Base-by-base conservation (phyloP, 2,113 vertebrate species). In the Boleophthalmus pectinirostris region DNA sequence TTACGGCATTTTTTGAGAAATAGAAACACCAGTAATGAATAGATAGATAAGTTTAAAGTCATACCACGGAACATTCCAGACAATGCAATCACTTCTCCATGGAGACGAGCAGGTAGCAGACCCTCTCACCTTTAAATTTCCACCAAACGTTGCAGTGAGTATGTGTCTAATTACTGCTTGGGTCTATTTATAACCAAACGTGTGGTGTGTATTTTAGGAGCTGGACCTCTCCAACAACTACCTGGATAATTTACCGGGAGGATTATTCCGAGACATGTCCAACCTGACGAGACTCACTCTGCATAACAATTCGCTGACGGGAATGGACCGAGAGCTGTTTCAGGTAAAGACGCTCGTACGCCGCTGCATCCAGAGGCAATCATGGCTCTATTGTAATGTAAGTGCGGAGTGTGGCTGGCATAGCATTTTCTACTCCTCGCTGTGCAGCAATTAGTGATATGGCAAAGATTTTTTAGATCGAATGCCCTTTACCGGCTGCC, bases 211-310 rank as follows among this genome's bases (percentile, higher is more conserved):
- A 14, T 82, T 82, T 66, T 21, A 92, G 91, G 87, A 89, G 51
- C 84, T 99, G 91, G 97, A 99, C 80, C 93, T 99, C 71, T 99
- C 98, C 70, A 98, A 98, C 90, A 99, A 99, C 92, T 99, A 97
- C 90, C 91, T 99, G 85, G 96, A 98, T 86, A 95, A 96, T 91
- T 93, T 99, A 54, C 97, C 97, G 5, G 83, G 94, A 16, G 91
- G 94, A 53, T 84, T 97, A 77, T 98, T 99, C 79, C 89, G 91
- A 0, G 95, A 97, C 82, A 93, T 98, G 91, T 91, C 89, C 20
- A 99, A 98, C 87, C 93, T 99, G 79, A 97, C 95, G 0, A 95
- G 95, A 87, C 93, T 99, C 33, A 95, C 93, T 80, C 93, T 99
- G 73, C 95, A 95, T 82, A 99, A 99, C 80, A 99, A 99, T 93